phyloP scores from a whole-genome alignment of 2,113 vertebrate genomes.

The Noctilio leporinus region DNA sequence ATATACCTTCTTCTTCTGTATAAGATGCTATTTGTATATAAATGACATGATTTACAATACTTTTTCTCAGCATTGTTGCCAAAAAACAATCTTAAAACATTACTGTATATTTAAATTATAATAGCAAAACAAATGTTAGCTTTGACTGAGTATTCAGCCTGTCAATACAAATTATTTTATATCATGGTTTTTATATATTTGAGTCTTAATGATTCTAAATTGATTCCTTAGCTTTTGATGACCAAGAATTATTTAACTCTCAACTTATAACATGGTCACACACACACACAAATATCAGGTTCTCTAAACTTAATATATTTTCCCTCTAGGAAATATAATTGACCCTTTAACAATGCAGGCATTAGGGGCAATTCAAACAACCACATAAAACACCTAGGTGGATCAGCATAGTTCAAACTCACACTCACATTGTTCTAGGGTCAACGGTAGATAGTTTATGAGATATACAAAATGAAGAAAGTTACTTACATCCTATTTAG shows the following conservation, averaged over 20 bases:
- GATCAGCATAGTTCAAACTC: not conserved
- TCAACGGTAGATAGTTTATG: not conserved
- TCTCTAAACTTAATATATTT: not conserved
- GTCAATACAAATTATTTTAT: not conserved
- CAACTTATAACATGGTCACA: not conserved
- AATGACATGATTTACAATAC: not conserved
- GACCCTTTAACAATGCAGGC: not conserved
- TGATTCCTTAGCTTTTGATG: not conserved
- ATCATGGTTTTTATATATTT: not conserved
- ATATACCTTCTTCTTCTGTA: not conserved
- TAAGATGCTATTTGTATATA: not conserved
- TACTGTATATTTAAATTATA: not conserved
- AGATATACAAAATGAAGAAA: not conserved
- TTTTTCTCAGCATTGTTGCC: not conserved
- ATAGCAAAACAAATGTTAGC: not conserved
- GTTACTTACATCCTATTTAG: not conserved
- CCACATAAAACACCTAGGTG: not conserved
- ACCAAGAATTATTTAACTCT: not conserved
- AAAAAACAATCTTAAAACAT: not conserved
- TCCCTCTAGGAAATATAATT: not conserved
- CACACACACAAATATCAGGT: not conserved
- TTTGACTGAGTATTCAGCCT: not conserved
- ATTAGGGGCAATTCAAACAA: not conserved
- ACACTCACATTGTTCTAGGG: not conserved
- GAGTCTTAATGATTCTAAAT: not conserved